Conservation (phyloP, 1,140 invertebrate genomes). For the Papilio helenus region DNA sequence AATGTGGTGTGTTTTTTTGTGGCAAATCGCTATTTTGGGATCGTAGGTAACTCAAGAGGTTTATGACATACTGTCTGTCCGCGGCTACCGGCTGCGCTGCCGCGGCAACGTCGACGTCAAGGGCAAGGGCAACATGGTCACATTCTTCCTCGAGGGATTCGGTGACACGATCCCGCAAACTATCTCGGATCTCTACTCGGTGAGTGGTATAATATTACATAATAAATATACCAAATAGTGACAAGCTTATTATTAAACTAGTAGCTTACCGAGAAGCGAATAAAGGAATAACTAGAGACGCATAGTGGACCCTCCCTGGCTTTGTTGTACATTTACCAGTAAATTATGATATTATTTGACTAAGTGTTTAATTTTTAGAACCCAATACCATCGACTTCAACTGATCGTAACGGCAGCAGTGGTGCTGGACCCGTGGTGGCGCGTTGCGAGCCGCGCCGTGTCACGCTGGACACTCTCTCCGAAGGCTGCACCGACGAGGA, state of each 20-base stretch:
- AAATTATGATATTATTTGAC: background rate
- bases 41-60: constrained; percentile 93
- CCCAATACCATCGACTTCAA: constrained; percentile 62
- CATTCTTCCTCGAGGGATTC: constrained; percentile 92
- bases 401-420: constrained; percentile 38
- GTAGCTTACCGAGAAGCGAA: too few relatives aligned
- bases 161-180: constrained; percentile 52
- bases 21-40: constrained; percentile 22
- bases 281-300: background rate
- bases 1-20: background rate
- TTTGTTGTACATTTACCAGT: background rate
- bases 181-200: constrained; percentile 60
- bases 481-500: constrained; percentile 72
- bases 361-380: constrained; percentile 51
- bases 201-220: constrained; percentile 47
- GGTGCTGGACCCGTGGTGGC: background rate
- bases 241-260: background rate
- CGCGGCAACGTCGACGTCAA: constrained; percentile 94
- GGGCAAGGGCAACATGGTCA: constrained; percentile 97
- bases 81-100: constrained; percentile 90
- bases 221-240: background rate
- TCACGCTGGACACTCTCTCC: constrained; percentile 66
- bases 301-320: background rate
- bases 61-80: constrained; percentile 88
- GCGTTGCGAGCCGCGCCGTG: constrained; percentile 50